Evolutionary conservation across 2,888 invertebrate genomes (phyloP), one percentile per base, ranked within the genome.

Genomic region (Melanchra persicariae): DNA sequence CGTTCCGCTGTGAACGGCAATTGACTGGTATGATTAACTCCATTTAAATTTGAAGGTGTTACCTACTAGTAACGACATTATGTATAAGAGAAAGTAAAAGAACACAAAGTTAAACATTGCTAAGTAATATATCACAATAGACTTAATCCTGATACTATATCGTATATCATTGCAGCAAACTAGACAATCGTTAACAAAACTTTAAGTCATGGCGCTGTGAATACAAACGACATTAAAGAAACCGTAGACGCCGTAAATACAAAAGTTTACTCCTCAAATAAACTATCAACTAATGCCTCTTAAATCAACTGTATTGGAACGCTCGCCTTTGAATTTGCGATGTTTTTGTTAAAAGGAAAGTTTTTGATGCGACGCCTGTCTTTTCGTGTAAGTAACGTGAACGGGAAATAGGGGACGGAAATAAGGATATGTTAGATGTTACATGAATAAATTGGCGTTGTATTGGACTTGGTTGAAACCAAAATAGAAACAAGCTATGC

Each of bases 271-370:
- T 49, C 26, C 34, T n/a, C 26, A 43, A 76, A 73, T 70, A 79
- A 73, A 81, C 65, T 69, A 76, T 49, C 10, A 40, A 59, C 34
- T 72, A 58, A 69, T 72, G 66, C 22, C 24, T 49, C 52, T 67
- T 65, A 65, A 67, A 65, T 79, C 60, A 67, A 68, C 64, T 59
- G 37, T 52, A 58, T 71, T 61, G 55, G 43, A 66, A 59, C 47
- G 52, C 55, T 22, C 54, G 17, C 10, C 26, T 47, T 66, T 59
- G 63, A 78, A 64, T 66, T 75, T 55, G 26, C 34, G 34, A 57
- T 22, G 62, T 70, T 66, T 67, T 68, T 54, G 71, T 73, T 79
- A 60, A 70, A 70, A 73, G 49, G 51, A 57, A 80, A 74, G 73
- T 68, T 77, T 24, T 61, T 67, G 57, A 52, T 61, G 61, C 24